A percentile compares a stretch with the other conserved stretches of the same genome.
Conservation (phyloP, 2,888 invertebrate species). For the Auanema sp. region DNA sequence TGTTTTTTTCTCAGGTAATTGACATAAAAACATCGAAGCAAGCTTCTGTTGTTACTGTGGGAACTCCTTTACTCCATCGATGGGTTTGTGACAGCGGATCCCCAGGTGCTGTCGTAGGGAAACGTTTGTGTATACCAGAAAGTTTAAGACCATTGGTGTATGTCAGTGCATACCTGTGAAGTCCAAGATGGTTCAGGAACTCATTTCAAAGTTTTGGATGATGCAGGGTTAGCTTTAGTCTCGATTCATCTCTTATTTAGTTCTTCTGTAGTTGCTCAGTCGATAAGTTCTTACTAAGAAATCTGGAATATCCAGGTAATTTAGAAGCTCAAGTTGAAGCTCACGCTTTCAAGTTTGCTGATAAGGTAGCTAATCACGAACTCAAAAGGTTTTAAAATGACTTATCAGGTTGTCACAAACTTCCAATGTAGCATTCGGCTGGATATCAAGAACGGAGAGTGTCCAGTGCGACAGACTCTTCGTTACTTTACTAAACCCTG, state of each 20-base stretch:
- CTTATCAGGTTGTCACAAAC: conserved; percentile 56
- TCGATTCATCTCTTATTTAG: conserved; percentile 1
- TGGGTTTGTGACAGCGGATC: conserved; percentile 60
- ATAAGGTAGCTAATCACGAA: conserved; percentile 30
- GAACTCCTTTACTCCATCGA: conserved; percentile 55
- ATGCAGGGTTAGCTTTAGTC: conserved; percentile 61
- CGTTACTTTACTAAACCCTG: background rate
- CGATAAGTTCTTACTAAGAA: conserved; percentile 58
- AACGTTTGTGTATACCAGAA: background rate
- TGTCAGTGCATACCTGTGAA: conserved; percentile 62
- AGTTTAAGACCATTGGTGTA: conserved; percentile 58
- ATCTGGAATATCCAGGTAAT: conserved; percentile 55
- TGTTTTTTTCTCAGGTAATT: conserved; percentile 40
- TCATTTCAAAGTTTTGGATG: conserved; percentile 49
- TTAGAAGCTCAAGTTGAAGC: conserved; percentile 60
- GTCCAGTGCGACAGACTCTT: conserved; percentile 33
- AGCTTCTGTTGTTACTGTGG: conserved; percentile 58
- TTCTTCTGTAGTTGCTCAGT: conserved; percentile 56
- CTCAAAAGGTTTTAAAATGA: background rate
- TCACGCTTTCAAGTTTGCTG: conserved; percentile 63
- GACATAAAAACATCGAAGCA: conserved; percentile 54
- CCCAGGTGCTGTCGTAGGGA: conserved; percentile 30
- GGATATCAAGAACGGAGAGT: conserved; percentile 58
- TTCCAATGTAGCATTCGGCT: conserved; percentile 62
- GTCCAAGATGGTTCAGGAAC: conserved; percentile 61